Base-by-base conservation (phyloP, 2,888 invertebrate genomes). In the Mylabris sibirica region DNA sequence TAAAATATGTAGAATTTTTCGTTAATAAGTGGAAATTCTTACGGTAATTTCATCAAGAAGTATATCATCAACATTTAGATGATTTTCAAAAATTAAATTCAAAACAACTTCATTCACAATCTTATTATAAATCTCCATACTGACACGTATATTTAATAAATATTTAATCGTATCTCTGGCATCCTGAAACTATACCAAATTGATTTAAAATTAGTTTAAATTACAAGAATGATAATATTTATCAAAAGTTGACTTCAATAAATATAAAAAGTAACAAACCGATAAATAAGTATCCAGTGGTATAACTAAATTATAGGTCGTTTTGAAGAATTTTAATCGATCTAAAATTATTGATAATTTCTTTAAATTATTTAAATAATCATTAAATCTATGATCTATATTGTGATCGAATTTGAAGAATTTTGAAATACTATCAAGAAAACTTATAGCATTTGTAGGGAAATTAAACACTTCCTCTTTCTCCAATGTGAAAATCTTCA, bases 21-120 rank as follows among this genome's bases (percentile, higher is more conserved):
- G 65, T 35, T 8, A 34, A 63, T 26, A 30, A 22, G 4, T 4
- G 30, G 30, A 0, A 11, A 60, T 53, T 61, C 69, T 71, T 80
- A 86, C 86, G 78, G 83, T 79, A 41, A 87, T 82, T 74, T 85
- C 85, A 3, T 83, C 77, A 26, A 80, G 78, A 49, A 87, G 78
- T n/a, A 87, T 80, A 59, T 78, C 70, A 77, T 87, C 86, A 20
- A 82, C 82, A 72, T 85, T 78, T 61, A 87, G 76, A 9, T 81
- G 78, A 75, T 85, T 81, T 65, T 86, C 83, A 0, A 82, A 64
- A 71, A 87, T 84, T 67, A 83, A 87, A 60, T 80, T 80, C 26
- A 79, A 78, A 8, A 87, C 75, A 77, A 86, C 86, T 6, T 81
- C 78, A 44, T 82, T 76, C 11, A 85, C 70, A 41, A 87, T 81